Evolutionary conservation across 1,140 invertebrate species (phyloP).

Genomic region (Acarapis woodi): DNA sequence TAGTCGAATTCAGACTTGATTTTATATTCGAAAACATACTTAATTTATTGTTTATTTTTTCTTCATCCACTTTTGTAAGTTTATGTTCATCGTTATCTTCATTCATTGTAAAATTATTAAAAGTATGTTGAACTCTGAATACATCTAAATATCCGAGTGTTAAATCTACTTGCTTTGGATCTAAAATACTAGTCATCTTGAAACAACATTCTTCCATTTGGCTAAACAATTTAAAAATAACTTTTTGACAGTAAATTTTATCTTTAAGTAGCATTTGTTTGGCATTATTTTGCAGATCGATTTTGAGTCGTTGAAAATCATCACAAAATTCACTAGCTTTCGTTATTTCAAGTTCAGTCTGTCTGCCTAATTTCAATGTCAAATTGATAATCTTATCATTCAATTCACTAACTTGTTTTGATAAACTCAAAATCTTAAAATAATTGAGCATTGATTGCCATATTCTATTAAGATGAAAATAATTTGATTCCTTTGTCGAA

Average conservation of each 20-base stretch:
- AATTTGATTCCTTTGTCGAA: neutral
- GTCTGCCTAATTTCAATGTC: too few species aligned
- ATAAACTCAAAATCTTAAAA: neutral
- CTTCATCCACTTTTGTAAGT: too few species aligned
- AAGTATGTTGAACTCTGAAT: neutral
- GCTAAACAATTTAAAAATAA: neutral
- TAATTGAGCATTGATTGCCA: constrained; percentile 5
- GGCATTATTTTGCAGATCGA: neutral
- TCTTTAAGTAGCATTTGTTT: neutral
- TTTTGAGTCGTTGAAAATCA: neutral
- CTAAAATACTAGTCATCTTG: neutral
- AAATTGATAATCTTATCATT: too few species aligned
- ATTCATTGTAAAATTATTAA: too few species aligned
- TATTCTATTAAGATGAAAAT: neutral
- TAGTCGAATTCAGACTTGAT: too few species aligned
- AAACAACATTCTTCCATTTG: neutral
- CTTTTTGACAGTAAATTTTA: too few species aligned
- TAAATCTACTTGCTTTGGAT: constrained; percentile 2
- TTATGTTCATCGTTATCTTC: too few species aligned
- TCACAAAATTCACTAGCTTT: neutral
- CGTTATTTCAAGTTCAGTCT: too few species aligned
- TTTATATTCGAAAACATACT: too few species aligned
- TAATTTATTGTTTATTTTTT: too few species aligned
- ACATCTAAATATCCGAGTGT: neutral
- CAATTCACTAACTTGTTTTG: neutral